Conservation (phyloP, 2,797 vertebrate species). For the Semotilus atromaculatus region DNA sequence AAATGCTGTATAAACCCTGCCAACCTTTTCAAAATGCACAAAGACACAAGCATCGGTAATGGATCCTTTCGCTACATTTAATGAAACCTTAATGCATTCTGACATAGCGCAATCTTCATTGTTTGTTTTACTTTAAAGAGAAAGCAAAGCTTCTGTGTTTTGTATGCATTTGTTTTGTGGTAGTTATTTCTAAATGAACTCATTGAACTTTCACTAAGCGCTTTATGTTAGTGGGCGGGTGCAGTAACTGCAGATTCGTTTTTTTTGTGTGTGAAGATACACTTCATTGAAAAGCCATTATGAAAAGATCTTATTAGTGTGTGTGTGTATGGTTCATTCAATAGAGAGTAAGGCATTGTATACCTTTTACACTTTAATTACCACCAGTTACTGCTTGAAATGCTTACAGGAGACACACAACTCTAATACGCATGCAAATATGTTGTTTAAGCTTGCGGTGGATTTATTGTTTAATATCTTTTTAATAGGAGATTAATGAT, state of each 20-base stretch:
- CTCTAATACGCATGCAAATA: constrained; percentile 53
- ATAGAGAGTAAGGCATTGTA: constrained; percentile 31
- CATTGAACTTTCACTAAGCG: constrained; percentile 36
- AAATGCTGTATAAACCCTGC: constrained; percentile 22
- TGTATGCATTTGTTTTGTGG: constrained; percentile 35
- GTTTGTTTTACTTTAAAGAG: constrained; percentile 33
- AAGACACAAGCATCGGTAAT: constrained; percentile 17
- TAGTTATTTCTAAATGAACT: constrained; percentile 43
- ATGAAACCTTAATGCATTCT: constrained; percentile 43
- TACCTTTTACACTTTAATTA: constrained; percentile 52
- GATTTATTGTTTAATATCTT: constrained; percentile 38
- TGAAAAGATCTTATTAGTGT: constrained; percentile 54
- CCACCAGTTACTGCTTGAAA: constrained; percentile 45
- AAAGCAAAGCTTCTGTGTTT: constrained; percentile 33
- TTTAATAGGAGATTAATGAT: constrained; percentile 35
- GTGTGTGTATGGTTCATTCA: constrained; percentile 47
- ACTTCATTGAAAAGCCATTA: constrained; percentile 54
- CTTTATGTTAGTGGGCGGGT: constrained; percentile 38
- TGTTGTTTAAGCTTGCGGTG: constrained; percentile 61
- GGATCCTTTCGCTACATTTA: constrained; percentile 30
- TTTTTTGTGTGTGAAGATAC: constrained; percentile 16
- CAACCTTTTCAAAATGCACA: constrained; percentile 15
- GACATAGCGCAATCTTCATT: neutral
- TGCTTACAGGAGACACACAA: constrained; percentile 22
- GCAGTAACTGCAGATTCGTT: constrained; percentile 16